These are phyloP conservation scores for Elaphurus davidianus DNA, from an alignment of 2,113 vertebrate species.

Conservation along the genomic window DNA sequence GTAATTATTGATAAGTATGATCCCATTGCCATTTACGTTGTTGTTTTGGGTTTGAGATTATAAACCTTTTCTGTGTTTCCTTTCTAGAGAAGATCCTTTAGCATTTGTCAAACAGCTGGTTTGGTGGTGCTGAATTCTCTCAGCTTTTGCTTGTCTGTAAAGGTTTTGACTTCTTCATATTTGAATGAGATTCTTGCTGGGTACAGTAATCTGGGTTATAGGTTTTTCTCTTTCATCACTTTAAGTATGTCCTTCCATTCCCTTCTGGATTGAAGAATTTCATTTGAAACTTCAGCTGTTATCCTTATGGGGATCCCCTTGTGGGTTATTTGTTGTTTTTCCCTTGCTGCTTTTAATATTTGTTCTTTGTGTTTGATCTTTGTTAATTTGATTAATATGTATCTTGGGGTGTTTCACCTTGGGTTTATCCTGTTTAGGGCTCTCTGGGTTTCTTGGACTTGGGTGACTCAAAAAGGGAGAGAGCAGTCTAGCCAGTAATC, in stretches of 20 bases:
- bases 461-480: background rate
- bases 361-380: background rate
- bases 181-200: background rate
- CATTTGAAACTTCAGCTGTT: background rate
- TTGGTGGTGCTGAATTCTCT: background rate
- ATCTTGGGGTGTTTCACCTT: background rate
- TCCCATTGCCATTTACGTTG: background rate
- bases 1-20: background rate
- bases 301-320: background rate
- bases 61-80: background rate
- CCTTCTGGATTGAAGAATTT: background rate
- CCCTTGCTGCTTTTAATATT: background rate
- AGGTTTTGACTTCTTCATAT: background rate
- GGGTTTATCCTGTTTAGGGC: background rate
- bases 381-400: background rate
- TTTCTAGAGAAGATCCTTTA: background rate
- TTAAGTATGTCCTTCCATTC: background rate
- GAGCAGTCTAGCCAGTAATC: background rate
- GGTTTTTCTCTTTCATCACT: background rate
- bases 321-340: background rate
- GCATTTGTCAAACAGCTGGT: background rate
- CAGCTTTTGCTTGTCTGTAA: background rate
- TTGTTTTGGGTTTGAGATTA: background rate
- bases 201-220: accelerated
- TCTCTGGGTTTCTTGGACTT: background rate